phyloP scores from a whole-genome alignment of 1,140 invertebrate species.

The Wasmannia auropunctata region DNA sequence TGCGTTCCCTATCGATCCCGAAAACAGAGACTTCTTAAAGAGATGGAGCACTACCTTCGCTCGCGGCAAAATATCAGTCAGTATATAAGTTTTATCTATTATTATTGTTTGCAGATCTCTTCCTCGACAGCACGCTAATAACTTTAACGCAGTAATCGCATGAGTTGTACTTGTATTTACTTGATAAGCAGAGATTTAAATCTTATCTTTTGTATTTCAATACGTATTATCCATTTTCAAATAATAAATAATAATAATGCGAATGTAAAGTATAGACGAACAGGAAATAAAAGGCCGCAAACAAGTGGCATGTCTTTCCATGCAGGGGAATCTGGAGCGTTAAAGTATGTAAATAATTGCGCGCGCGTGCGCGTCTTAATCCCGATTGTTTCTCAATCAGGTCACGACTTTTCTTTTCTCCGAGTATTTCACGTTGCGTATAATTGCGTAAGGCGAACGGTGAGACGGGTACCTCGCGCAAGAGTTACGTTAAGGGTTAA shows the following conservation, averaged over 20 bases:
- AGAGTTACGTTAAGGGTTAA: constrained; percentile 31
- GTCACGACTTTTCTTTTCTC: too few relatives aligned
- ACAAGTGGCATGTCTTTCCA: not conserved
- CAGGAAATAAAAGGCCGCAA: not conserved
- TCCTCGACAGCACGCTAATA: not conserved
- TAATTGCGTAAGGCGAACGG: constrained; percentile 1
- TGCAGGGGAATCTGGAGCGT: not conserved
- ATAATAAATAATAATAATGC: not conserved
- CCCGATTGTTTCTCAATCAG: not conserved
- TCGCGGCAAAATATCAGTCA: constrained; percentile 18
- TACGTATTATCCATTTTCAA: not conserved
- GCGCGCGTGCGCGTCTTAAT: not conserved
- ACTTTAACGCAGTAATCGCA: not conserved
- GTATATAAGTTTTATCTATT: not conserved
- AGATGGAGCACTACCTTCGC: constrained; percentile 76
- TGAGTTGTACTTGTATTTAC: not conserved
- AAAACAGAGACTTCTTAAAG: constrained; percentile 77
- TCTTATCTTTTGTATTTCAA: not conserved
- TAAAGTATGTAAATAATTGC: not conserved
- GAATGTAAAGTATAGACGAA: not conserved
- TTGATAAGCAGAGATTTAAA: not conserved
- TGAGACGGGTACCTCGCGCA: constrained; percentile 14
- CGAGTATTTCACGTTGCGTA: constrained; percentile 2
- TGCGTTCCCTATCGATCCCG: constrained; percentile 75
- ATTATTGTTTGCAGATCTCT: not conserved